Conservation (phyloP, 2,888 invertebrate genomes). For the Phortica okadai region DNA sequence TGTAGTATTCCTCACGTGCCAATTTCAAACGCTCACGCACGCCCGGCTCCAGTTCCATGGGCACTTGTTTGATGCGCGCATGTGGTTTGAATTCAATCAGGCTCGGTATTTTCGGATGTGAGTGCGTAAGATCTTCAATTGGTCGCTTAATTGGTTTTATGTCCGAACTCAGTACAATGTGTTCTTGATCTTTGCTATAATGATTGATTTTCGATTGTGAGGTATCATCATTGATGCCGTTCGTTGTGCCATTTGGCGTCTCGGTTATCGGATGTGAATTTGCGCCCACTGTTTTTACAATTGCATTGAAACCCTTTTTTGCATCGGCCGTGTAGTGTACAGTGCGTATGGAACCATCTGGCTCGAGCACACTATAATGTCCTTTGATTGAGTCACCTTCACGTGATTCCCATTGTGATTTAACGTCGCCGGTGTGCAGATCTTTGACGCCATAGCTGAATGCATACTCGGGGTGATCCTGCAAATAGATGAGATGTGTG, state of each 20-base stretch:
- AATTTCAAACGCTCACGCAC: slow-evolving; percentile 64
- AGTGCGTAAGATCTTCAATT: slow-evolving; percentile 72
- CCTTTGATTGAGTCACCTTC: slow-evolving; percentile 78
- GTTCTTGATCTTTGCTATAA: slow-evolving; percentile 76
- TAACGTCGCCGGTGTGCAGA: slow-evolving; percentile 79
- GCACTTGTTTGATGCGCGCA: slow-evolving; percentile 72
- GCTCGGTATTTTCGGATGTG: slow-evolving; percentile 73
- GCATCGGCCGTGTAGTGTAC: slow-evolving; percentile 80
- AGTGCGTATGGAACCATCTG: slow-evolving; percentile 80
- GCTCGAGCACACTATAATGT: slow-evolving; percentile 82
- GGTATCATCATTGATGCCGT: slow-evolving; percentile 64
- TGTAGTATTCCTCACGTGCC: slow-evolving; percentile 67
- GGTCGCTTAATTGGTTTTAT: slow-evolving; percentile 68
- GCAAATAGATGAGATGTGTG: slow-evolving; percentile 18
- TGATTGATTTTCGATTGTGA: slow-evolving; percentile 77
- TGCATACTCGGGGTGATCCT: slow-evolving; percentile 78
- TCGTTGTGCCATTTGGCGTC: slow-evolving; percentile 64
- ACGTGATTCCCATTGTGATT: slow-evolving; percentile 80
- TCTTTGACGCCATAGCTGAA: slow-evolving; percentile 81
- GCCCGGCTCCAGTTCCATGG: slow-evolving; percentile 73
- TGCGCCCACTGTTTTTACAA: slow-evolving; percentile 77
- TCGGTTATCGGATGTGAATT: slow-evolving; percentile 75
- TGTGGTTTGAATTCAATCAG: slow-evolving; percentile 74
- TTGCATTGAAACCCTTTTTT: slow-evolving; percentile 78
- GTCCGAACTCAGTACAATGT: slow-evolving; percentile 75